Conservation (phyloP, 2,797 vertebrate species). For the Hemitrygon akajei region DNA sequence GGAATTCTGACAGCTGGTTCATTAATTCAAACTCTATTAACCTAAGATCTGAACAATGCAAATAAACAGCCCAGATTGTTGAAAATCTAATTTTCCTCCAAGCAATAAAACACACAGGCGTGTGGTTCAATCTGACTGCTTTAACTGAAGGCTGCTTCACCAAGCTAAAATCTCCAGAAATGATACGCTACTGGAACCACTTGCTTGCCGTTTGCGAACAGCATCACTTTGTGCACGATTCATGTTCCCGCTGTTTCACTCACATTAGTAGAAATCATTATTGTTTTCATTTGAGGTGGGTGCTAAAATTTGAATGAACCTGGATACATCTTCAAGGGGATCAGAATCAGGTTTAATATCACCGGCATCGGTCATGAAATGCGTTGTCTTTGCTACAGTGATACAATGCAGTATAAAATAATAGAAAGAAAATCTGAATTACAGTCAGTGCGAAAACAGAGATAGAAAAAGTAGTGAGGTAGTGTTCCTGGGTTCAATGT, state of each 20-base stretch:
- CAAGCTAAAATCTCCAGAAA: neutral
- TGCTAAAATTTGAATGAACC: neutral
- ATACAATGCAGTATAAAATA: no score
- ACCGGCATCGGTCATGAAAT: no score
- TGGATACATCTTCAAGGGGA: neutral
- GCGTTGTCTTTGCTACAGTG: no score
- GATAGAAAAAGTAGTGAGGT: no score
- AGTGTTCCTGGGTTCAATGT: no score
- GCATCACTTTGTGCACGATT: neutral
- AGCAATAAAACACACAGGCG: neutral
- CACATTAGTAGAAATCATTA: neutral
- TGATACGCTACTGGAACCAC: neutral
- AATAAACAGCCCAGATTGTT: conserved; percentile 12
- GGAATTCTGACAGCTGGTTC: conserved; percentile 25
- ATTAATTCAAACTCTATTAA: conserved; percentile 23
- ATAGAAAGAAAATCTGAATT: no score
- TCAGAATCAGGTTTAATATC: neutral
- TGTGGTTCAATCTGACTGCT: neutral
- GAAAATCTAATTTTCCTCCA: conserved; percentile 28
- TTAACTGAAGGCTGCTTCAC: neutral
- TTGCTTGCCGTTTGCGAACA: neutral
- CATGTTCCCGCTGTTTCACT: neutral
- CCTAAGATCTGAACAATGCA: conserved; percentile 29
- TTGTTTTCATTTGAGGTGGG: neutral
- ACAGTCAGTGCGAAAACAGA: no score